Evolutionary conservation across 2,888 invertebrate species (phyloP).

Genomic region (Encarsia formosa): DNA sequence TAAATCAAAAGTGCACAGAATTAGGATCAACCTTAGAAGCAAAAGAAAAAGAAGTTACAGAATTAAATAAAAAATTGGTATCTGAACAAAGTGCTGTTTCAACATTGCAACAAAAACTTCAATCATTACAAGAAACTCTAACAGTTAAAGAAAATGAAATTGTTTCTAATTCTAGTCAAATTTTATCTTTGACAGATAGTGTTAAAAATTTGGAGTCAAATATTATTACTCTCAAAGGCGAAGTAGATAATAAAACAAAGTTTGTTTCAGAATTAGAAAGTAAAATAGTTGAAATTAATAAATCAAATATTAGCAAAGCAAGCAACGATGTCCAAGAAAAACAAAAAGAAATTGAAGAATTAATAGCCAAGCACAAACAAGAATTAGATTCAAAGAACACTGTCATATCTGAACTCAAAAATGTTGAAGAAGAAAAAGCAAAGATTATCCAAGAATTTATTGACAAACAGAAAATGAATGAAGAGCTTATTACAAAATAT

Average conservation of each 20-base stretch:
- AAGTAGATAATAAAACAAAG: slow-evolving; percentile 34
- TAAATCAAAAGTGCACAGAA: slow-evolving; percentile 24
- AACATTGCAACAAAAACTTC: slow-evolving; percentile 17
- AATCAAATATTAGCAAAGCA: slow-evolving; percentile 35
- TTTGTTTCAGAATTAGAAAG: slow-evolving; percentile 53
- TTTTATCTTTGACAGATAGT: slow-evolving; percentile 54
- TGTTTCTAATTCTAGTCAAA: slow-evolving; percentile 54
- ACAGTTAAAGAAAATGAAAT: slow-evolving; percentile 55
- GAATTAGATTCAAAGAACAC: slow-evolving; percentile 45
- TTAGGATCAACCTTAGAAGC: slow-evolving; percentile 21
- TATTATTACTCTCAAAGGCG: slow-evolving; percentile 29
- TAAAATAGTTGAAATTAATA: slow-evolving; percentile 51
- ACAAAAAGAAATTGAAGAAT: slow-evolving; percentile 25
- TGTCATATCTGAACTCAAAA: slow-evolving; percentile 21
- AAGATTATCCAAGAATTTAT: slow-evolving; percentile 15
- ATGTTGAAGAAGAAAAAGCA: slow-evolving; percentile 19
- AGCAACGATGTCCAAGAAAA: slow-evolving; percentile 10
- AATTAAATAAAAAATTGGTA: slow-evolving; percentile 51
- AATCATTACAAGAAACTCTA: slow-evolving; percentile 51
- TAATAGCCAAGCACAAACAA: slow-evolving; percentile 48
- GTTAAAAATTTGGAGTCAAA: slow-evolving; percentile 39
- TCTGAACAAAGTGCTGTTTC: slow-evolving; percentile 49
- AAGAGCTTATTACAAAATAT: slow-evolving; percentile 24
- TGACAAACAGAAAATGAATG: slow-evolving; percentile 17
- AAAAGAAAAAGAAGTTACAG: slow-evolving; percentile 30